Conservation (phyloP, 2,888 invertebrate genomes). For the Andrena bicolor region DNA sequence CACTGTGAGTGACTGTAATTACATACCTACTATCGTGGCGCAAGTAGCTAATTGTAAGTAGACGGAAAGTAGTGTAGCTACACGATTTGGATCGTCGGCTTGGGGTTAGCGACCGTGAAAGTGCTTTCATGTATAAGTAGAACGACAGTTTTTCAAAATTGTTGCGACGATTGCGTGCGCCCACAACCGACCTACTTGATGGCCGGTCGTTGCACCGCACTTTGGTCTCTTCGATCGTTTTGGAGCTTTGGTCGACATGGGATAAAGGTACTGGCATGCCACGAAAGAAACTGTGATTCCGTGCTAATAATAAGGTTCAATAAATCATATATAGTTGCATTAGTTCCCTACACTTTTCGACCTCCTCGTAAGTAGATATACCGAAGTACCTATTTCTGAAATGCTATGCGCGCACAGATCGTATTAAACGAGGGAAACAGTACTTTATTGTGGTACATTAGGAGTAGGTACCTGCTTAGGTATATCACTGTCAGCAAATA, state of each 20-base stretch:
- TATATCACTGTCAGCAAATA: background rate
- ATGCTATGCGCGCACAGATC: background rate
- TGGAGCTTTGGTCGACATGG: slow-evolving; percentile 64
- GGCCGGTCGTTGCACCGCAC: slow-evolving; percentile 80
- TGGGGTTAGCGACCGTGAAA: slow-evolving; percentile 85
- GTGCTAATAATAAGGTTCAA: slow-evolving; percentile 6
- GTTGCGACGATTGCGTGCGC: slow-evolving; percentile 84
- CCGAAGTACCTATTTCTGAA: background rate
- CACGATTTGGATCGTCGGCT: slow-evolving; percentile 58
- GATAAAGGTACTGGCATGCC: slow-evolving; percentile 16
- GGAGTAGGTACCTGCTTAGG: background rate
- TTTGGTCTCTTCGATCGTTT: slow-evolving; percentile 69
- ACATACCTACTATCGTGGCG: too few species aligned
- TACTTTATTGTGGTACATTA: background rate
- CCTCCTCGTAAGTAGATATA: too few species aligned
- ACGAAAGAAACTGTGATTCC: slow-evolving; percentile 74
- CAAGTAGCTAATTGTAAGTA: slow-evolving; percentile 19
- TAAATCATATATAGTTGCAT: too few species aligned
- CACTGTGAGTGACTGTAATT: too few species aligned
- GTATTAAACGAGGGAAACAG: background rate
- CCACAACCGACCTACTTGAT: slow-evolving; percentile 84
- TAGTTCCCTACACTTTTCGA: too few species aligned
- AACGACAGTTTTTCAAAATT: slow-evolving; percentile 84
- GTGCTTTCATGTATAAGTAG: slow-evolving; percentile 84
- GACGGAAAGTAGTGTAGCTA: slow-evolving; percentile 11